A percentile compares a stretch with the other conserved stretches of the same genome.
Evolutionary conservation across 1,140 invertebrate species (phyloP).

Genomic region (Drosophila sucinea): DNA sequence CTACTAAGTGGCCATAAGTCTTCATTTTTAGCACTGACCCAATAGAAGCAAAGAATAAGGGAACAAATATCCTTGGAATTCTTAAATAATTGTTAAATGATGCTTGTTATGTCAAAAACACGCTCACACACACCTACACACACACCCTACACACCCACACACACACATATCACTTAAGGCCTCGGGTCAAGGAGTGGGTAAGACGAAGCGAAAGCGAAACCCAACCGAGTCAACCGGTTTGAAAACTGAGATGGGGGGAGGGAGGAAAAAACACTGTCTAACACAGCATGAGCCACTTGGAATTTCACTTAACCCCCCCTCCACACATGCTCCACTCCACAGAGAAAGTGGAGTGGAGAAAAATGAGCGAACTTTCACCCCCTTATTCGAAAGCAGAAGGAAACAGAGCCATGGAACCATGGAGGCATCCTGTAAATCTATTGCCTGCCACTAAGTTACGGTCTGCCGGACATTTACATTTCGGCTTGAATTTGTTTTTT

Average conservation of each 20-base stretch:
- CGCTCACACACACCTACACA: conserved; percentile 33
- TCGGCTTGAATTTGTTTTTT: conserved; percentile 59
- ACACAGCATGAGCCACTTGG: conserved; percentile 75
- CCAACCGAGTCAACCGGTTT: conserved; percentile 40
- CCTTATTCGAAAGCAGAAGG: conserved; percentile 16
- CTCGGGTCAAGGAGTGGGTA: conserved; percentile 14
- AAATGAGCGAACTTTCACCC: conserved; percentile 78
- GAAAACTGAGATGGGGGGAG: conserved; percentile 49
- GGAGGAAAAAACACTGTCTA: conserved; percentile 68
- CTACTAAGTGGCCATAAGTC: conserved; percentile 18
- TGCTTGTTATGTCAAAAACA: conserved; percentile 80
- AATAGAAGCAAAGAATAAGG: conserved; percentile 41
- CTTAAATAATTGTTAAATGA: conserved; percentile 82
- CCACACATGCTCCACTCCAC: not conserved
- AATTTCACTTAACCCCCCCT: conserved; percentile 71
- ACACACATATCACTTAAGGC: conserved; percentile 70
- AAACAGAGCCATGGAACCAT: conserved; percentile 26
- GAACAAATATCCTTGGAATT: conserved; percentile 46
- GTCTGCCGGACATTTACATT: conserved; percentile 81
- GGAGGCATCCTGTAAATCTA: conserved; percentile 65
- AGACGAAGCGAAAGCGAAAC: conserved; percentile 22
- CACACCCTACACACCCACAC: conserved; percentile 5
- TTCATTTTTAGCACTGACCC: conserved; percentile 38
- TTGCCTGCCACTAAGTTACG: conserved; percentile 81
- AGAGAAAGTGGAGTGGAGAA: conserved; percentile 34